Evolutionary conservation across 2,888 invertebrate species (phyloP), one percentile per base, ranked within the genome.

Genomic region (Melanostoma scalare): DNA sequence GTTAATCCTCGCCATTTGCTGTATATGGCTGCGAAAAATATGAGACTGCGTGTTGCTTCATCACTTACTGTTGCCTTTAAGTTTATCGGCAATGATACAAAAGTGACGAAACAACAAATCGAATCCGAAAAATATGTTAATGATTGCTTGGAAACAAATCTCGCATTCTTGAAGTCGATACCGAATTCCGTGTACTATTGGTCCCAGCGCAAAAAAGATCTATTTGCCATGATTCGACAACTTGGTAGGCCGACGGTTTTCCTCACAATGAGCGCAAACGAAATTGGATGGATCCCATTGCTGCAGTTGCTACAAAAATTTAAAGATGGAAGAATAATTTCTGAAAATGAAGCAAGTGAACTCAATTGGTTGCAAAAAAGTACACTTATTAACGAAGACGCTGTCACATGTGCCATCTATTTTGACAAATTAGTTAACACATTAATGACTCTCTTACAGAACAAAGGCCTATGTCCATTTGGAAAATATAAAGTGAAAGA

Each of bases 161-260:
- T 85, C 80, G 89, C 35, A 80, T 89, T 82, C 82, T 42, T 80
- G n/a, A 31, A 63, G 6, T 69, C 73, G 20, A 76, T 58, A 4
- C 67, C 50, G 9, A 75, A 75, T 48, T 75, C 75, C 6, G n/a
- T 42, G 5, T 56, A 36, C 10, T 58, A 68, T 61, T 72, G 72
- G 90, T 38, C 87, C 38, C 71, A 87, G 65, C 61, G 89, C 2
- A 90, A 90, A 88, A 88, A 86, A 86, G 89, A 91, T 86, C 85
- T 90, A 55, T 90, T 90, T 79, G 90, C 90, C 4, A 91, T 90
- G 88, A 91, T 91, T 33, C 58, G 90, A 33, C 90, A 91, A 86
- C 85, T 88, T 30, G 90, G 90, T 6, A 87, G 86, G 85, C 91
- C 90, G 65, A 91, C 90, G 86, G 20, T 48, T 46, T 75, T 68